Evolutionary conservation across 2,113 vertebrate genomes (phyloP).

Genomic region (Boleophthalmus pectinirostris): DNA sequence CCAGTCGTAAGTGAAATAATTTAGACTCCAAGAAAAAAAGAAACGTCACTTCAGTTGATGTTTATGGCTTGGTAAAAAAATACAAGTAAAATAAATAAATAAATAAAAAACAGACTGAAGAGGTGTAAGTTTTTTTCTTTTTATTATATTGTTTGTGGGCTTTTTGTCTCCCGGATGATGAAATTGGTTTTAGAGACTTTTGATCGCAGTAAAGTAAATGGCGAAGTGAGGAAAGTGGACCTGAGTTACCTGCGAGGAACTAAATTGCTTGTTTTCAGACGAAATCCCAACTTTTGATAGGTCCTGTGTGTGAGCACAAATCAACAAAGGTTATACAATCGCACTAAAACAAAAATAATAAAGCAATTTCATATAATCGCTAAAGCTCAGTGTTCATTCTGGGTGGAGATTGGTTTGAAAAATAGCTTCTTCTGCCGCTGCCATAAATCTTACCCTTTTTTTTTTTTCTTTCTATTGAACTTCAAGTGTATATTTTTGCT

Average conservation of each 20-base stretch:
- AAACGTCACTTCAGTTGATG: slow-evolving; percentile 45
- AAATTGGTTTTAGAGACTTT: slow-evolving; percentile 58
- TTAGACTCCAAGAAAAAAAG: slow-evolving; percentile 38
- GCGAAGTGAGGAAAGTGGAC: slow-evolving; percentile 8
- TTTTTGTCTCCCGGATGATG: slow-evolving; percentile 48
- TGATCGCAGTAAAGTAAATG: slow-evolving; percentile 53
- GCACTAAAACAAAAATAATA: neutral
- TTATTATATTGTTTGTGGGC: slow-evolving; percentile 23
- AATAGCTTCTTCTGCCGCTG: neutral
- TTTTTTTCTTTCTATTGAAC: too few species aligned
- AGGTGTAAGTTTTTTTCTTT: slow-evolving; percentile 33
- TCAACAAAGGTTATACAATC: neutral
- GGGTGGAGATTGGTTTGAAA: neutral
- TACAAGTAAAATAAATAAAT: neutral
- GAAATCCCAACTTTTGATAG: neutral
- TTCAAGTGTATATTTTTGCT: too few species aligned
- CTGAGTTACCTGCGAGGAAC: neutral
- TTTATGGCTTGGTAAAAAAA: neutral
- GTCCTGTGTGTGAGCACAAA: neutral
- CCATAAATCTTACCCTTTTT: too few species aligned
- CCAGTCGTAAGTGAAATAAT: slow-evolving; percentile 51
- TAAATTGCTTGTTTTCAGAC: slow-evolving; percentile 1
- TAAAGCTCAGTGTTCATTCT: neutral
- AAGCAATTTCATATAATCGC: neutral
- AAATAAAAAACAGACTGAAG: slow-evolving; percentile 32